These are phyloP conservation scores for Ips nitidus DNA, from an alignment of 1,140 invertebrate genomes.

Conservation along the genomic window DNA sequence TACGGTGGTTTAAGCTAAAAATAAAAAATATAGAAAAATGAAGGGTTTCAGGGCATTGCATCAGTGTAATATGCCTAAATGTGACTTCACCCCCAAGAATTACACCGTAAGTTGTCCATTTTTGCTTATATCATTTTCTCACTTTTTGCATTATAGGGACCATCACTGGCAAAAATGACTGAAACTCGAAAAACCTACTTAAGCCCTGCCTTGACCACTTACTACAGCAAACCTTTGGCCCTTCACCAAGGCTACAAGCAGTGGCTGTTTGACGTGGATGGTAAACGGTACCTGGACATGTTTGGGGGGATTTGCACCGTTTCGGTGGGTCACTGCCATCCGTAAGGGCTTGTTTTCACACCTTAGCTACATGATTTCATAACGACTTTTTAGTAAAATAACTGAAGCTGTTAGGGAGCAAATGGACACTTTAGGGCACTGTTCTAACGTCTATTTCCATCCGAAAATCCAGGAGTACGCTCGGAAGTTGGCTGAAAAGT, in stretches of 20 bases:
- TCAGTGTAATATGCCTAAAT: constrained; percentile 47
- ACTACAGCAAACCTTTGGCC: constrained; percentile 82
- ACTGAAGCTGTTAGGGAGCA: constrained; percentile 76
- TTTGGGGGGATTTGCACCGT: constrained; percentile 96
- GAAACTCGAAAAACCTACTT: constrained; percentile 64
- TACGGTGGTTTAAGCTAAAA: not conserved
- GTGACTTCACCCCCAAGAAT: constrained; percentile 51
- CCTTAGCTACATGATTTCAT: not conserved
- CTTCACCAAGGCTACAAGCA: constrained; percentile 87
- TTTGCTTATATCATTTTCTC: constrained; percentile 11
- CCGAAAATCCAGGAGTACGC: constrained; percentile 90
- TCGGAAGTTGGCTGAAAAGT: constrained; percentile 73
- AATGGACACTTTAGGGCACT: constrained; percentile 83
- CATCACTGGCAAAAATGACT: constrained; percentile 60
- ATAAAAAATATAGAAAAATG: not conserved
- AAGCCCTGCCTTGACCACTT: constrained; percentile 70
- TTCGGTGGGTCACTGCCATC: constrained; percentile 97
- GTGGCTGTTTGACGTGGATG: constrained; percentile 87
- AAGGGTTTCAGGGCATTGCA: not conserved
- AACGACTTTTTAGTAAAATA: constrained; percentile 63
- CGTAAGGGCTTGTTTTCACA: constrained; percentile 68
- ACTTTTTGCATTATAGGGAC: constrained; percentile 54
- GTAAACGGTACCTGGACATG: constrained; percentile 88
- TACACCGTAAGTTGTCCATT: constrained; percentile 50
- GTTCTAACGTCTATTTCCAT: constrained; percentile 88